These are phyloP conservation scores for Temnothorax ravouxi DNA, from an alignment of 2,888 invertebrate genomes.

Conservation along the genomic window DNA sequence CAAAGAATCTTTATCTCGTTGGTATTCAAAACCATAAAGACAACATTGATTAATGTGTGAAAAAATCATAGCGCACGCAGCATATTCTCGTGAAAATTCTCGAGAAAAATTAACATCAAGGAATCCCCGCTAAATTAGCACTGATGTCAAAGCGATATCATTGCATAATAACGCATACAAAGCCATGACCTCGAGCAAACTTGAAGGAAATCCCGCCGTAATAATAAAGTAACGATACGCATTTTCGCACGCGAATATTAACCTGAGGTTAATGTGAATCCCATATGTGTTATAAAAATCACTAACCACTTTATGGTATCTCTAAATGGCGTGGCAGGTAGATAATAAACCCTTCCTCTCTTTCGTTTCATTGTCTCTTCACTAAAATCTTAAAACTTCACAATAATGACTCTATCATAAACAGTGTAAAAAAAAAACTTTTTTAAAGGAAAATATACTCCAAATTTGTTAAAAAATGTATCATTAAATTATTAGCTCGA, in stretches of 20 bases:
- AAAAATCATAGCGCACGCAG: neutral
- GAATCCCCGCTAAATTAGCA: slow-evolving; percentile 75
- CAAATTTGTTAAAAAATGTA: neutral
- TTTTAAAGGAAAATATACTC: neutral
- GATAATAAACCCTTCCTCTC: neutral
- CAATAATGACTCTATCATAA: neutral
- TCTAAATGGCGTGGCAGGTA: neutral
- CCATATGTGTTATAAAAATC: neutral
- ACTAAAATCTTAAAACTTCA: neutral
- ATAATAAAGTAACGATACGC: slow-evolving; percentile 68
- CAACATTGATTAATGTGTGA: slow-evolving; percentile 7
- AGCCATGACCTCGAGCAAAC: slow-evolving; percentile 80
- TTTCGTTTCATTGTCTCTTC: neutral
- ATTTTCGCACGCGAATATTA: slow-evolving; percentile 3
- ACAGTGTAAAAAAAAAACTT: neutral
- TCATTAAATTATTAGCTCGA: neutral
- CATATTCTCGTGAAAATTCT: slow-evolving; percentile 66
- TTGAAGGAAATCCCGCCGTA: slow-evolving; percentile 79
- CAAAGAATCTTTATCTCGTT: neutral
- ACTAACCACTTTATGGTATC: neutral
- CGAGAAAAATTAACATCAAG: slow-evolving; percentile 74
- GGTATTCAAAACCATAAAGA: neutral
- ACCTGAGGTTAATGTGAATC: neutral
- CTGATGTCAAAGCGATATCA: slow-evolving; percentile 79
- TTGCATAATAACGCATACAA: slow-evolving; percentile 80